Evolutionary conservation across 2,888 invertebrate genomes (phyloP).

Genomic region (Heliconius cydno): DNA sequence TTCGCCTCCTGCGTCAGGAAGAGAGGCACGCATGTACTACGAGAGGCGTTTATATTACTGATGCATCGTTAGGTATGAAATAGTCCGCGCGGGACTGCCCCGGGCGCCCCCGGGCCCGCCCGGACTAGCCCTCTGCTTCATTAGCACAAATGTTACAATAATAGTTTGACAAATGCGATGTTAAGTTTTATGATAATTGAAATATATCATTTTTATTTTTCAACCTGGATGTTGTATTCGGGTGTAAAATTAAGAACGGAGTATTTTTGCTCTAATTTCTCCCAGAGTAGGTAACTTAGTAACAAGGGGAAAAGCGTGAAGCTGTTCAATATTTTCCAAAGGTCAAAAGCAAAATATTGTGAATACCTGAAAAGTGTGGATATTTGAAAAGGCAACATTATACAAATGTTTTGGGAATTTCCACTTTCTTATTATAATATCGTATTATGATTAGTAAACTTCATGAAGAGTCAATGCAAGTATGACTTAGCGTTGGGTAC

Average conservation of each 20-base stretch:
- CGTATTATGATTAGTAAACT: background rate
- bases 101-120: background rate
- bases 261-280: no score
- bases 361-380: no score
- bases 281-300: background rate
- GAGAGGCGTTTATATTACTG: no score
- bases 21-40: background rate
- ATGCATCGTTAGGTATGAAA: background rate
- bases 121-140: slow-evolving; percentile 1
- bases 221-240: no score
- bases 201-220: background rate
- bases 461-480: background rate
- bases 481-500: background rate
- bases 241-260: no score
- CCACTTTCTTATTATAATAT: background rate
- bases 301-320: background rate
- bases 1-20: background rate
- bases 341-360: background rate
- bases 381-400: background rate
- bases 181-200: background rate
- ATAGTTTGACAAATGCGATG: background rate
- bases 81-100: slow-evolving; percentile 8
- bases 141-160: slow-evolving; percentile 22
- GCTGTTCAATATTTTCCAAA: background rate
- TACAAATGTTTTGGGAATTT: background rate